These are phyloP conservation scores for Poeciliopsis infans DNA, from an alignment of 2,797 vertebrate genomes.

Conservation along the genomic window DNA sequence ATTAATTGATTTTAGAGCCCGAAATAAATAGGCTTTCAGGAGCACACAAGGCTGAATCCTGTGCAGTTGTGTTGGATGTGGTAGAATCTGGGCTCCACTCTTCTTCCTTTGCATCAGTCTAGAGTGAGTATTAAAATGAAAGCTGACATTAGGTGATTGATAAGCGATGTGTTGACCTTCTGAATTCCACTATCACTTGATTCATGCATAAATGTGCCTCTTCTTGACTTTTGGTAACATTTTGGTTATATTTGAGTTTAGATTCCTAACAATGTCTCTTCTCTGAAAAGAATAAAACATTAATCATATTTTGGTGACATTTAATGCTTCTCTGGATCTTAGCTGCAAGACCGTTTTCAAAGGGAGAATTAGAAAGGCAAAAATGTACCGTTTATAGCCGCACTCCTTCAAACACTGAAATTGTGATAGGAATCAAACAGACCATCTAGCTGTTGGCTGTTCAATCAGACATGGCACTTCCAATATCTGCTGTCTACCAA, in stretches of 20 bases:
- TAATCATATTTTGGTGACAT: conserved; percentile 73
- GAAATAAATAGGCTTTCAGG: conserved; percentile 80
- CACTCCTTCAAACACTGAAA: conserved; percentile 51
- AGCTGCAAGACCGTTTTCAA: conserved; percentile 53
- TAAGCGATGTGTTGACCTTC: conserved; percentile 72
- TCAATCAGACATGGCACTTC: conserved; percentile 54
- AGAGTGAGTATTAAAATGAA: conserved; percentile 56
- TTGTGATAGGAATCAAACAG: conserved; percentile 55
- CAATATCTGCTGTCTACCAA: conserved; percentile 56
- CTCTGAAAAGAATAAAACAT: conserved; percentile 62
- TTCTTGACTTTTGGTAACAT: conserved; percentile 62
- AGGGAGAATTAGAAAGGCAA: conserved; percentile 46
- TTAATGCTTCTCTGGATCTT: conserved; percentile 64
- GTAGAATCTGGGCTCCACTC: conserved; percentile 29
- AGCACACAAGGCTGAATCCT: conserved; percentile 60
- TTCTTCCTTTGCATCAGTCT: conserved; percentile 39
- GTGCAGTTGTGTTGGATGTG: conserved; percentile 57
- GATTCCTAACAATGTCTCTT: conserved; percentile 54
- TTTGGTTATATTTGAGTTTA: conserved; percentile 63
- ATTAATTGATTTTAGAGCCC: conserved; percentile 83
- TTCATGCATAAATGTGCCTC: conserved; percentile 50
- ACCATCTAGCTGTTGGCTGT: conserved; percentile 45
- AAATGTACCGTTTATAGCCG: conserved; percentile 61
- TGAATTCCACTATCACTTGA: conserved; percentile 57
- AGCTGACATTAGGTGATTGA: conserved; percentile 69